These are phyloP conservation scores for Etheostoma nigrum DNA, from an alignment of 2,797 vertebrate genomes.

Conservation along the genomic window DNA sequence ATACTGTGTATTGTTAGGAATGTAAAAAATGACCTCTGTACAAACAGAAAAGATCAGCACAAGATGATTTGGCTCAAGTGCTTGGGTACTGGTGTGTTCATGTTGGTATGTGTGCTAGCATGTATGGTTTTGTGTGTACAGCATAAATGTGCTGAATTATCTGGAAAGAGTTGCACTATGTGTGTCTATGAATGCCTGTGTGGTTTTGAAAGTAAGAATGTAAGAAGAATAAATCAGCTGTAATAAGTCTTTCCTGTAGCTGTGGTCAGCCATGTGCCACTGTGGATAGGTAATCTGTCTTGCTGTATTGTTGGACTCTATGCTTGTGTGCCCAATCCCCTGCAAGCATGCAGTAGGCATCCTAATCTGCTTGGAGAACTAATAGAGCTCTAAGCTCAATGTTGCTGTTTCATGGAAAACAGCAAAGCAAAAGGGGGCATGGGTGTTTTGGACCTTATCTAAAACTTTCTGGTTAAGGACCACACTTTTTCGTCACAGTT, in stretches of 20 bases:
- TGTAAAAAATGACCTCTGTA: slow-evolving; percentile 59
- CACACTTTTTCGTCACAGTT: background rate
- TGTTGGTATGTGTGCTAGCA: slow-evolving; percentile 4
- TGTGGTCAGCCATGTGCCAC: slow-evolving; percentile 55
- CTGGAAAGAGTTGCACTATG: slow-evolving; percentile 28
- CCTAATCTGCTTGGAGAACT: slow-evolving; percentile 81
- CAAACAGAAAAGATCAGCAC: slow-evolving; percentile 59
- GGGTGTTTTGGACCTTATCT: slow-evolving; percentile 1
- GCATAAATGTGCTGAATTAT: slow-evolving; percentile 17
- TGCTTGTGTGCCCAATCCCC: slow-evolving; percentile 75
- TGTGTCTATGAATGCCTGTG: slow-evolving; percentile 25
- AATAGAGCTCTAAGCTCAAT: slow-evolving; percentile 64
- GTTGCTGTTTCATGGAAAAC: slow-evolving; percentile 60
- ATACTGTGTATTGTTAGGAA: slow-evolving; percentile 40
- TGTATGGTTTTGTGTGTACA: slow-evolving; percentile 7
- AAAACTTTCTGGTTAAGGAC: background rate
- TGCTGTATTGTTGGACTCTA: slow-evolving; percentile 56
- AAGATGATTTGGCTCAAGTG: slow-evolving; percentile 64
- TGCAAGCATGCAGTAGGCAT: slow-evolving; percentile 78
- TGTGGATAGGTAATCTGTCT: slow-evolving; percentile 71
- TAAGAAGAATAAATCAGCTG: slow-evolving; percentile 34
- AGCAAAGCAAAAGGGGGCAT: slow-evolving; percentile 6
- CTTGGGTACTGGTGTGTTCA: slow-evolving; percentile 27
- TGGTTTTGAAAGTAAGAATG: slow-evolving; percentile 33
- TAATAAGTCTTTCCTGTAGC: slow-evolving; percentile 28